Base-by-base conservation (phyloP, 2,797 vertebrate genomes). In the Sebastes iracundus region DNA sequence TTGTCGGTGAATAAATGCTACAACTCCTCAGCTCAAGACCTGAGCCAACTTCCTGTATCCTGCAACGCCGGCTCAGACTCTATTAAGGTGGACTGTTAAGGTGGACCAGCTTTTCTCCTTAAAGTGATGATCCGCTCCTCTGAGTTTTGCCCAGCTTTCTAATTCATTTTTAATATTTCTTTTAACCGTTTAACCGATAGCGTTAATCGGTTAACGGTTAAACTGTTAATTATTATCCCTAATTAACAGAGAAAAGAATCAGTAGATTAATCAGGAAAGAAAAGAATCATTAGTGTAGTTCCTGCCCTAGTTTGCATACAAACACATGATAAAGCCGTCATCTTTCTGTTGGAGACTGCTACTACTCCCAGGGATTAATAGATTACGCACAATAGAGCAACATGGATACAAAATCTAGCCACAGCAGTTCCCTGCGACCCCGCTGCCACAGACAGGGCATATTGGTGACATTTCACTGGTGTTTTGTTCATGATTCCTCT, bases 381-480 rank as follows among this genome's bases (percentile, higher is more conserved):
- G 7, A 27, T 30, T 61, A 62, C 32, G 32, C 16, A 23, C 12
- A 71, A 56, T 25, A 32, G 13, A 78, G 32, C 20, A 55, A 42
- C 46, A 62, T 14, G 22, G 5, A 76, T 33, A 46, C 38, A n/a
- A 53, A 53, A 25, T 35, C 2, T 7, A 22, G 28, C 46, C 73
- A 27, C 67, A 72, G 30, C 52, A 20, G 72, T 74, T 64, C 25
- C 25, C 78, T 69, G 73, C 38, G 70, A 74, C 66, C 66, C 55
- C 14, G n/a, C 77, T 69, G 77, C 46, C 79, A 76, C 64, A 81
- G 63, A 69, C 60, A 28, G 69, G n/a, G 42, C 72, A 74, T 75
- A 71, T 4, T 25, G 65, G 35, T 78, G 77, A 78, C 80, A 73
- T 86, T 78, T 80, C 77, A 77, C 65, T 70, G 64, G 32, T 83